Conservation (phyloP, 2,888 invertebrate genomes). For the Tenthredo amoena region DNA sequence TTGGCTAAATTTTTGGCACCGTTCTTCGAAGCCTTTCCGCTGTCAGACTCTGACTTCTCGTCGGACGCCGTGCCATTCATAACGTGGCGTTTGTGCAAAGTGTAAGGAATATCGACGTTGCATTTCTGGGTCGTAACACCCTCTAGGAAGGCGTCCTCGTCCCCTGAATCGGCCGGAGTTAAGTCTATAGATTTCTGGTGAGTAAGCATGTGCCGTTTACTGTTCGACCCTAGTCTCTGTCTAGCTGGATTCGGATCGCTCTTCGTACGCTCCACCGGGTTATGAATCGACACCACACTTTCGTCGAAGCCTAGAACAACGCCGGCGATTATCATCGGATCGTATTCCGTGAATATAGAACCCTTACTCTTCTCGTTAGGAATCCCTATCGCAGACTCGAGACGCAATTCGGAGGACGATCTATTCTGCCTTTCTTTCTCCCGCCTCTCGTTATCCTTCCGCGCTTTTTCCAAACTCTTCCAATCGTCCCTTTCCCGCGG, state of each 20-base stretch:
- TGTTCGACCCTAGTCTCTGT: conserved; percentile 86
- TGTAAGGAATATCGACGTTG: conserved; percentile 88
- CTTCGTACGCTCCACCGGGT: conserved; percentile 90
- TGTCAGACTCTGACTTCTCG: conserved; percentile 74
- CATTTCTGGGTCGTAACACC: conserved; percentile 78
- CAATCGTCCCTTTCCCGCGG: conserved; percentile 74
- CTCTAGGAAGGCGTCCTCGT: conserved; percentile 87
- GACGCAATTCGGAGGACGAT: conserved; percentile 69
- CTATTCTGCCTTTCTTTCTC: conserved; percentile 70
- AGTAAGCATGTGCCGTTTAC: conserved; percentile 89
- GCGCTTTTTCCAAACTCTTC: conserved; percentile 73
- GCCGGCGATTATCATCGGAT: conserved; percentile 82
- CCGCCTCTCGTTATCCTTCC: conserved; percentile 72
- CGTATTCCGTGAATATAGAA: conserved; percentile 82
- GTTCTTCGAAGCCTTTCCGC: conserved; percentile 65
- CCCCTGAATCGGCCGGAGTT: conserved; percentile 91
- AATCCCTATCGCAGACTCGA: conserved; percentile 67
- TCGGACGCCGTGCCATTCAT: conserved; percentile 89
- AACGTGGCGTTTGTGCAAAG: conserved; percentile 90
- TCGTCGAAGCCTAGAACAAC: conserved; percentile 74
- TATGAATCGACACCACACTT: conserved; percentile 75
- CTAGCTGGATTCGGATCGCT: conserved; percentile 92
- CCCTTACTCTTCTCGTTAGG: conserved; percentile 70
- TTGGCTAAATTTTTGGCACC: conserved; percentile 62
- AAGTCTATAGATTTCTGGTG: conserved; percentile 93